Percentiles rank a stretch among this genome's conserved stretches.
These are phyloP conservation scores for Gymnarchus niloticus DNA, from an alignment of 2,113 vertebrate genomes.

Conservation along the genomic window DNA sequence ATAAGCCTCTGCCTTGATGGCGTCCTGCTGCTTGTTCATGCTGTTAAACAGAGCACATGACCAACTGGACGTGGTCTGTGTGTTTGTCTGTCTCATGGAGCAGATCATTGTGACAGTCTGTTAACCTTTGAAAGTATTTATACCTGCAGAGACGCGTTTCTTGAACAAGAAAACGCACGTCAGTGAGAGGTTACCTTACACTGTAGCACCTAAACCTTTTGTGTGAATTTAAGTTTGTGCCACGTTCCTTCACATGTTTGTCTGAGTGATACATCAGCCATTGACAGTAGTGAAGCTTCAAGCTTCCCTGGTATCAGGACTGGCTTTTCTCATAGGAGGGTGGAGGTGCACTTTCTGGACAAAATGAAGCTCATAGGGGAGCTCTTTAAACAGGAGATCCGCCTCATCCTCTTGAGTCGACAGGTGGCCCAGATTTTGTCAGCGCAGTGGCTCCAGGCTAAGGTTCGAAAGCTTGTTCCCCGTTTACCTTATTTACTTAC, in stretches of 20 bases:
- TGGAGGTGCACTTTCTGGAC: constrained; percentile 54
- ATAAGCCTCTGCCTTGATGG: neutral
- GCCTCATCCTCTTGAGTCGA: constrained; percentile 55
- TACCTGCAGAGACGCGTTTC: neutral
- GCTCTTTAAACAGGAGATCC: constrained; percentile 63
- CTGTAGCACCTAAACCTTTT: neutral
- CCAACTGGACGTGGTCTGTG: neutral
- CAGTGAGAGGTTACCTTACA: neutral
- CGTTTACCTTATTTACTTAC: neutral
- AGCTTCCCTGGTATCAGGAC: neutral
- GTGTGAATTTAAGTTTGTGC: neutral
- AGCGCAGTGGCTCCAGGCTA: constrained; percentile 41
- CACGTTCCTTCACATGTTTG: neutral
- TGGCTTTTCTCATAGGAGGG: constrained; percentile 40
- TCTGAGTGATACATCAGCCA: neutral
- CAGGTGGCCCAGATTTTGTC: constrained; percentile 49
- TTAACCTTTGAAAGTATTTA: neutral
- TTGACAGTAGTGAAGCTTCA: neutral
- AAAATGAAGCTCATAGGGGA: constrained; percentile 60
- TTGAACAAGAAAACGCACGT: constrained; percentile 5
- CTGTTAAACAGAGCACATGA: neutral
- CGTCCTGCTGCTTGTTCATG: neutral
- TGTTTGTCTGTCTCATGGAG: neutral
- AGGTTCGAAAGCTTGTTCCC: constrained; percentile 45
- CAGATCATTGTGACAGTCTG: neutral